Conservation (phyloP, 2,888 invertebrate species). For the Formica aserva region DNA sequence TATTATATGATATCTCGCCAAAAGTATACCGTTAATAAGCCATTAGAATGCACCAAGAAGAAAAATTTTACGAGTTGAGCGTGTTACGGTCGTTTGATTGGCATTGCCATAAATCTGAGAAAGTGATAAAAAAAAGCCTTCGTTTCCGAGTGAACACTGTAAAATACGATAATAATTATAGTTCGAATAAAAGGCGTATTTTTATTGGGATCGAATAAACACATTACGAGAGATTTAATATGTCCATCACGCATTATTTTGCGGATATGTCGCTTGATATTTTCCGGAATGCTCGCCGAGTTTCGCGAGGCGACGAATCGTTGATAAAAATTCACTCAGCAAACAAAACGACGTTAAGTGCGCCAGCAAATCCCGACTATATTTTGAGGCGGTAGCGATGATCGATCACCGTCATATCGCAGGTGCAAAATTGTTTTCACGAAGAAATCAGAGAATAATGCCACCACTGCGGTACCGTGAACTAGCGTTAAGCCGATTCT, state of each 20-base stretch:
- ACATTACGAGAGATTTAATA: not conserved
- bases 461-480: not conserved
- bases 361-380: constrained; percentile 24
- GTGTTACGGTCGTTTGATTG: not conserved
- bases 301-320: not conserved
- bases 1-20: not conserved
- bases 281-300: not conserved
- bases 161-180: constrained; percentile 23
- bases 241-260: not conserved
- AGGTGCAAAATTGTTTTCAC: constrained; percentile 45
- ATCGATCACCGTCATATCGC: constrained; percentile 44
- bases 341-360: constrained; percentile 28
- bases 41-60: constrained; percentile 21
- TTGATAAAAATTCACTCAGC: constrained; percentile 15
- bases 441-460: constrained; percentile 46
- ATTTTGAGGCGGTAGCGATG: constrained; percentile 24
- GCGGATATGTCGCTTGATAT: constrained; percentile 7
- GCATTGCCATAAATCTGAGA: constrained; percentile 19
- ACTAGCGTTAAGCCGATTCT: constrained; percentile 49
- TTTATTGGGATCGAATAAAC: constrained; percentile 7
- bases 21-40: constrained; percentile 23
- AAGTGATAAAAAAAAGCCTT: constrained; percentile 24
- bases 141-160: not conserved
- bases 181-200: constrained; percentile 13
- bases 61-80: constrained; percentile 15